Evolutionary conservation across 1,140 invertebrate species (phyloP).

Genomic region (Scaptodrosophila lebanonensis): DNA sequence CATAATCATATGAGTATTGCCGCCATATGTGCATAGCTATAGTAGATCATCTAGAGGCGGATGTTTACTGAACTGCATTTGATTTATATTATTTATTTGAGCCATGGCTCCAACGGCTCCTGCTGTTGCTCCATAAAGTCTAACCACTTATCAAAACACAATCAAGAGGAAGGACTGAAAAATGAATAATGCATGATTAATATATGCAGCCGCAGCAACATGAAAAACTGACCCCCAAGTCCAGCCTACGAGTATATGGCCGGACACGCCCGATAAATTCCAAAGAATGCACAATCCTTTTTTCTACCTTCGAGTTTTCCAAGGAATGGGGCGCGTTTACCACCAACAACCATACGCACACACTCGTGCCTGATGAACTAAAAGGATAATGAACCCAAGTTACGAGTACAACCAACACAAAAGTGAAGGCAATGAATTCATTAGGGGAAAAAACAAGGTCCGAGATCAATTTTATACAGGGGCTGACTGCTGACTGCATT

Average conservation of each 20-base stretch:
- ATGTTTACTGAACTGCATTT: too few relatives aligned
- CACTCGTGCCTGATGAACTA: too few relatives aligned
- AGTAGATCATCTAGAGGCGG: too few relatives aligned
- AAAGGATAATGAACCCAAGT: slow-evolving; percentile 67
- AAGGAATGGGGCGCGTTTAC: slow-evolving; percentile 29
- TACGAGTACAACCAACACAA: slow-evolving; percentile 54
- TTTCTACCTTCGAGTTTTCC: slow-evolving; percentile 39
- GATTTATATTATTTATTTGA: too few relatives aligned
- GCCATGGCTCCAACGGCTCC: too few relatives aligned
- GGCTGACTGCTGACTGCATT: too few relatives aligned
- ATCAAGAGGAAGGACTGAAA: slow-evolving; percentile 39
- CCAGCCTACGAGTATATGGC: slow-evolving; percentile 41
- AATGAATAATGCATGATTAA: slow-evolving; percentile 8
- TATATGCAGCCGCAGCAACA: neutral
- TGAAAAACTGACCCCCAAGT: slow-evolving; percentile 4
- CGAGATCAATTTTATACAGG: too few relatives aligned
- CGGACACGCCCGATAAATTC: slow-evolving; percentile 71
- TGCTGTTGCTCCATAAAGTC: slow-evolving; percentile 5
- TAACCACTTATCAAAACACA: slow-evolving; percentile 66
- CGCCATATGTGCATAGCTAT: too few relatives aligned
- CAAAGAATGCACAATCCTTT: slow-evolving; percentile 65
- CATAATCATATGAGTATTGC: too few relatives aligned
- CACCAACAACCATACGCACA: too few relatives aligned
- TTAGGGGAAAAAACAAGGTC: slow-evolving; percentile 64
- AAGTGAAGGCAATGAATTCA: slow-evolving; percentile 73